Conservation (phyloP, 2,888 invertebrate species). For the Neuroscelio doddi region DNA sequence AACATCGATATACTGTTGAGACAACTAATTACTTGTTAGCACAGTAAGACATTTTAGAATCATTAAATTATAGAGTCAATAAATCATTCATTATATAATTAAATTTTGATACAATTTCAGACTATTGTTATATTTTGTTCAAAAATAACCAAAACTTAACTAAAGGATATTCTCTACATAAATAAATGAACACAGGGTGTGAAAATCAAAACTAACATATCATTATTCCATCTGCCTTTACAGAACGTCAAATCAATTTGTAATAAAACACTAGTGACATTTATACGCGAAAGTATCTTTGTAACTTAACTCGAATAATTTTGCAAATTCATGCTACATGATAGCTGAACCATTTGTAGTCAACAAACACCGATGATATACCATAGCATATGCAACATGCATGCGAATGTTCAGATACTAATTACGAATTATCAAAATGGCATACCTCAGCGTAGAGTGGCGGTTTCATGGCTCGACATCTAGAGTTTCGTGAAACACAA, state of each 20-base stretch:
- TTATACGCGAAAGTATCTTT: slow-evolving; percentile 10
- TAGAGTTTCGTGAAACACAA: slow-evolving; percentile 58
- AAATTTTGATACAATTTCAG: too few relatives aligned
- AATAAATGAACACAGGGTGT: too few relatives aligned
- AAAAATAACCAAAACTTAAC: too few relatives aligned
- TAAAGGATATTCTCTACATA: too few relatives aligned
- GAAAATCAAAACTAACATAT: slow-evolving; percentile 1
- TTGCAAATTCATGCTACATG: slow-evolving; percentile 3
- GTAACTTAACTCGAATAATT: slow-evolving; percentile 22
- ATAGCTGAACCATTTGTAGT: slow-evolving; percentile 5
- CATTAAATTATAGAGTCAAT: too few relatives aligned
- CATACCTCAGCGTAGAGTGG: slow-evolving; percentile 63
- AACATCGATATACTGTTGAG: too few relatives aligned
- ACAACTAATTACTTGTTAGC: too few relatives aligned
- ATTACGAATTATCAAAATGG: slow-evolving; percentile 28
- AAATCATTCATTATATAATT: too few relatives aligned
- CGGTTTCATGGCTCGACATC: slow-evolving; percentile 58
- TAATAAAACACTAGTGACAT: slow-evolving; percentile 12
- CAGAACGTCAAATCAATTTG: slow-evolving; percentile 11
- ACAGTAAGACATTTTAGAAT: too few relatives aligned
- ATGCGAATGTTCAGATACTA: slow-evolving; percentile 23
- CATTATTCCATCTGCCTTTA: slow-evolving; percentile 1
- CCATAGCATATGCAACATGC: slow-evolving; percentile 6
- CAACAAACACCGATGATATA: slow-evolving; percentile 2
- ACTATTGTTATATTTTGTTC: too few relatives aligned